Evolutionary conservation across 2,888 invertebrate genomes (phyloP), one percentile per base, ranked within the genome.

Genomic region (Heliconius sara): DNA sequence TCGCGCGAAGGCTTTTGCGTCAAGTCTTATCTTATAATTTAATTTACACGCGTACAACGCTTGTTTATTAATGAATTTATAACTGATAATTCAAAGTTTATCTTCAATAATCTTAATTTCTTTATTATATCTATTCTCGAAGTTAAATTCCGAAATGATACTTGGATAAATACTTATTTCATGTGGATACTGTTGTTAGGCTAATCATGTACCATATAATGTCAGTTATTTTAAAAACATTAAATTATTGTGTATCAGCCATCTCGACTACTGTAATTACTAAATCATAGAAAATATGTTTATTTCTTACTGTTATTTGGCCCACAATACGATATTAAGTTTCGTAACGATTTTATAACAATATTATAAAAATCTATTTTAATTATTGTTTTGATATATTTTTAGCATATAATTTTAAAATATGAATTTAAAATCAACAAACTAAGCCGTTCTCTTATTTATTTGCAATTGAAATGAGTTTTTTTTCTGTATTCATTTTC

Each of bases 11-110:
- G 87, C 87, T 88, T 88, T 88, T 86, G 85, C 87, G 85, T 87
- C 86, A 88, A 83, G 85, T 88, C 89, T 91, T 93, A 93, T 93
- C 92, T 92, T 90, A 91, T 92, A 92, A 93, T 93, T 93, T 90
- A 92, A 92, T 93, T 92, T 92, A 92, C 91, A 92, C 88, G 87
- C 87, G 87, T 91, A 88, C 87, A 83, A 81, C 83, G 85, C 89
- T 88, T 89, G 90, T 91, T 90, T 87, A 89, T 88, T 86, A 86
- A 88, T 90, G 82, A 88, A 92, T 92, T 91, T 92, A 92, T 92
- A 86, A 88, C 82, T 88, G 86, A 89, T 91, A 89, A 90, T 88
- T 89, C 88, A 86, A 83, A 83, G 84, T 87, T 87, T 92, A 92
- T 91, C 91, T 85, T 83, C 87, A 85, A 86, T 86, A 86, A 92